These are phyloP conservation scores for Chymomyza procnemis DNA, from an alignment of 2,888 invertebrate genomes.

Conservation along the genomic window DNA sequence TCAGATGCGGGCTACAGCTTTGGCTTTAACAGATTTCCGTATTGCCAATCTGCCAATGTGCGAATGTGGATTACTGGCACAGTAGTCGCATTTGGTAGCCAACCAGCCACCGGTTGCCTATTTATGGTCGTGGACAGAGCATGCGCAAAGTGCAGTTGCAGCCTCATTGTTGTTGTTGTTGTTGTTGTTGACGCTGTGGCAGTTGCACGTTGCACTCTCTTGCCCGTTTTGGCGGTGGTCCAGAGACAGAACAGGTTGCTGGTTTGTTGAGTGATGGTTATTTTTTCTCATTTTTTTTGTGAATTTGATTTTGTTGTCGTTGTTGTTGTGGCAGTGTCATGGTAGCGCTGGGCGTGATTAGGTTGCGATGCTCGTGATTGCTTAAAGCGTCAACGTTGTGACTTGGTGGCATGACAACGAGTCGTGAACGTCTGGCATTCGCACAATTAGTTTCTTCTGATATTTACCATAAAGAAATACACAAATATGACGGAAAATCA, in stretches of 20 bases:
- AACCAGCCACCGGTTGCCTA: slow-evolving; percentile 13
- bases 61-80: slow-evolving; percentile 71
- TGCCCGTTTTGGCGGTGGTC: neutral
- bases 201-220: slow-evolving; percentile 14
- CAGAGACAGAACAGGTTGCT: slow-evolving; percentile 13
- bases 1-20: slow-evolving; percentile 2
- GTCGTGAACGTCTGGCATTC: neutral
- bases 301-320: neutral
- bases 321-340: neutral
- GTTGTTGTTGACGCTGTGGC: slow-evolving; percentile 2
- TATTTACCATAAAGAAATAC: no score
- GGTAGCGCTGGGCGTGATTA: neutral
- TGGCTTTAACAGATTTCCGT: slow-evolving; percentile 57
- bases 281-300: neutral
- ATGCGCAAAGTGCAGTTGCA: slow-evolving; percentile 5
- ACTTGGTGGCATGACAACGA: neutral
- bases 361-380: neutral
- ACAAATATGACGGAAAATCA: no score
- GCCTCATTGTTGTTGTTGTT: neutral
- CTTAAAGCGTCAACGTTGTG: no score
- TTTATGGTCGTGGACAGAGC: slow-evolving; percentile 6
- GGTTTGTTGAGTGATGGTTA: neutral
- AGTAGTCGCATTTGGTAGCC: slow-evolving; percentile 40
- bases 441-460: no score
- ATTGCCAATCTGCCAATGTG: slow-evolving; percentile 27